Conservation (phyloP, 2,888 invertebrate genomes). For the Teinopalpus imperialis region DNA sequence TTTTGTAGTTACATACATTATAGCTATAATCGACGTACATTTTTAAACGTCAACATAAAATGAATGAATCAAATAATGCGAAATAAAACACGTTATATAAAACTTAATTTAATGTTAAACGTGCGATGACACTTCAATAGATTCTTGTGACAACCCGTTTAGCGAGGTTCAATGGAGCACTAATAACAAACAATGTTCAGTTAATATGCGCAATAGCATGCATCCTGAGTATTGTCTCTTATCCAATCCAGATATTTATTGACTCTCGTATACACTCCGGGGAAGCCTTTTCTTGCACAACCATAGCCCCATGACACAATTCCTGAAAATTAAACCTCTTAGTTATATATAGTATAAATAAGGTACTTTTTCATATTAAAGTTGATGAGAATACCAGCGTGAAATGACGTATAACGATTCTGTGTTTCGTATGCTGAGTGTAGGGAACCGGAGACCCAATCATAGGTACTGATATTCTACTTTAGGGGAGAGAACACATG, state of each 20-base stretch:
- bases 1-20: too few species aligned
- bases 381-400: too few species aligned
- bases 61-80: too few species aligned
- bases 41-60: too few species aligned
- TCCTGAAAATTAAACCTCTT: conserved; percentile 67
- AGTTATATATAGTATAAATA: not conserved
- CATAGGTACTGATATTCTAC: too few species aligned
- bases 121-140: not conserved
- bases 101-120: conserved; percentile 12
- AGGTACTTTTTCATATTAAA: too few species aligned
- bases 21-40: too few species aligned
- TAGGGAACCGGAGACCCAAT: too few species aligned
- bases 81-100: conserved; percentile 1
- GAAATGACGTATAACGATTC: too few species aligned
- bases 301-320: conserved; percentile 95
- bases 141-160: not conserved
- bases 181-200: not conserved
- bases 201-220: conserved; percentile 89
- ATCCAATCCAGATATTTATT: conserved; percentile 93
- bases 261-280: conserved; percentile 92
- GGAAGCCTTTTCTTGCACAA: conserved; percentile 91
- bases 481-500: too few species aligned
- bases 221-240: conserved; percentile 87
- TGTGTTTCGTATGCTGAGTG: too few species aligned
- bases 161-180: conserved; percentile 13